A percentile compares a stretch with the other conserved stretches of the same genome.
These are phyloP conservation scores for Podarcis siculus DNA, from an alignment of 2,797 vertebrate species.

Conservation along the genomic window DNA sequence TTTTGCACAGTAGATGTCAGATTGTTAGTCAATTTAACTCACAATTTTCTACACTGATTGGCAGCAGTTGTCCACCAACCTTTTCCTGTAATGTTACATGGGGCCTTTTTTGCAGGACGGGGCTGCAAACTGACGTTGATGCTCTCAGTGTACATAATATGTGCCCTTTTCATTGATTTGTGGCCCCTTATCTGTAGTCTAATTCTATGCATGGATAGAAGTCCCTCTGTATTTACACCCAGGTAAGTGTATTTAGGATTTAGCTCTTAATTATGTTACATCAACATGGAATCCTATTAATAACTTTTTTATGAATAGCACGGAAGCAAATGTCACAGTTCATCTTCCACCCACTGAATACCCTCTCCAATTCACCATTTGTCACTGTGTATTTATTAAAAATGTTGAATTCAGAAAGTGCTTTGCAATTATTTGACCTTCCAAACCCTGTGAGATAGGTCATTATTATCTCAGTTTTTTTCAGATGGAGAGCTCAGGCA, in stretches of 20 bases:
- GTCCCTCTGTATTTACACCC: neutral
- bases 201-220: neutral
- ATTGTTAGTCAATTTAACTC: neutral
- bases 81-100: neutral
- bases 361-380: neutral
- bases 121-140: no score
- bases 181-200: neutral
- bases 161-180: neutral
- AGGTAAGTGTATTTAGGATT: neutral
- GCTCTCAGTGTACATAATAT: neutral
- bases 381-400: neutral
- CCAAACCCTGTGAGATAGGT: neutral
- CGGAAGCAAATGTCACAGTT: neutral
- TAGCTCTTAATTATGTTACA: neutral
- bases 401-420: neutral
- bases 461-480: neutral
- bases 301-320: neutral
- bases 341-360: neutral
- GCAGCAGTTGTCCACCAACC: neutral
- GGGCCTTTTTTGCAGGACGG: neutral
- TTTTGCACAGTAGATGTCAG: slow-evolving; percentile 6
- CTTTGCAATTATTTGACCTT: neutral
- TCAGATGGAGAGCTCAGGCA: neutral
- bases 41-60: neutral
- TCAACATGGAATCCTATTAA: neutral